phyloP scores from a whole-genome alignment of 2,797 vertebrate species.

The Trachops cirrhosus region DNA sequence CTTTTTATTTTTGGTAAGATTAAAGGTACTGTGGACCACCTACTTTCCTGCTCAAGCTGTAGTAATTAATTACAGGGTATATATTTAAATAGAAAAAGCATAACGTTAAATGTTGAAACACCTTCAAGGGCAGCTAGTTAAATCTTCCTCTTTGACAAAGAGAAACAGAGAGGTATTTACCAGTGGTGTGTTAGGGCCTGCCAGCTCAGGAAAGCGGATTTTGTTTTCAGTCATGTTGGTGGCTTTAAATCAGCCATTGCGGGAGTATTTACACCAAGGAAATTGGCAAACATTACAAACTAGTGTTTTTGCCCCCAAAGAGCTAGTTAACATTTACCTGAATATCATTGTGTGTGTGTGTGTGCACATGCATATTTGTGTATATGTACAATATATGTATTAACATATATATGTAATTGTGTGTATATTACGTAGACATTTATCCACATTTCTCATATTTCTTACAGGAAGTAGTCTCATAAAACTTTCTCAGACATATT shows the following conservation, averaged over 20 bases:
- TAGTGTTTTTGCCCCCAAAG: not conserved
- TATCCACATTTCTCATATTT: not conserved
- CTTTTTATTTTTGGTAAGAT: conserved; percentile 18
- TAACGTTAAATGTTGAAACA: conserved; percentile 21
- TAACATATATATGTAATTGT: not conserved
- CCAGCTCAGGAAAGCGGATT: not conserved
- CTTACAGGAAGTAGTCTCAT: not conserved
- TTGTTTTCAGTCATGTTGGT: not conserved
- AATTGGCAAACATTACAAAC: not conserved
- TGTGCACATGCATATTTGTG: not conserved
- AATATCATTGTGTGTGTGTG: not conserved
- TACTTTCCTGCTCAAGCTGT: not conserved
- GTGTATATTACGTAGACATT: not conserved
- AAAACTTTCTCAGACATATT: not conserved
- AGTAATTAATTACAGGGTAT: conserved; percentile 27
- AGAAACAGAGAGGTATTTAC: not conserved
- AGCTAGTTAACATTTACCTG: not conserved
- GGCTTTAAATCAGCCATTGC: not conserved
- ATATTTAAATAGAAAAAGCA: conserved; percentile 24
- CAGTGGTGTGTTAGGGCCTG: not conserved
- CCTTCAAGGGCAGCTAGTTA: not conserved
- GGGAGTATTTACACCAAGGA: not conserved
- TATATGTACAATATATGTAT: not conserved
- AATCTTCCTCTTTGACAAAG: not conserved
- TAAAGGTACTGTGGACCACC: conserved; percentile 33